A percentile compares a stretch with the other conserved stretches of the same genome.
Evolutionary conservation across 1,140 invertebrate species (phyloP).

Genomic region (Drosophila novamexicana): DNA sequence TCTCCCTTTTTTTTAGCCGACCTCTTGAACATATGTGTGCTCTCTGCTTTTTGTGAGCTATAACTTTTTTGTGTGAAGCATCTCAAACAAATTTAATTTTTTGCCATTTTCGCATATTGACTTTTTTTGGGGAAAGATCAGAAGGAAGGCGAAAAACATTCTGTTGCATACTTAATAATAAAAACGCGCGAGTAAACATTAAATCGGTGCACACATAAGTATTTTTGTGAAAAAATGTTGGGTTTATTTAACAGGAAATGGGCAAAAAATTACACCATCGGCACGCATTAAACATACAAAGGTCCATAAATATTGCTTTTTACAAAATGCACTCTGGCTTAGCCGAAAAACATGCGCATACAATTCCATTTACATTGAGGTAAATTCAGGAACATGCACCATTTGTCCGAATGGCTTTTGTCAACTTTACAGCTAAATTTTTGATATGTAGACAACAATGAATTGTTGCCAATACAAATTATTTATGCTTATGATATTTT

Average conservation of each 20-base stretch:
- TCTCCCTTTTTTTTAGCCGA: background rate
- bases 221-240: constrained; percentile 29
- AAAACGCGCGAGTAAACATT: constrained; percentile 31
- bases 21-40: constrained; percentile 5
- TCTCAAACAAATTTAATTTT: constrained; percentile 26
- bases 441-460: no score
- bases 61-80: background rate
- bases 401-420: no score
- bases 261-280: constrained; percentile 19
- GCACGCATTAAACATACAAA: constrained; percentile 18
- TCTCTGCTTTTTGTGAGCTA: background rate
- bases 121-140: constrained; percentile 12
- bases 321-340: constrained; percentile 15
- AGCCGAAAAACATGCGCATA: no score
- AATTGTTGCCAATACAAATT: no score
- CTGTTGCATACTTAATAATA: constrained; percentile 39
- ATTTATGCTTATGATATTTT: no score
- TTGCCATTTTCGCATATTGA: constrained; percentile 5
- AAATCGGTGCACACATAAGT: constrained; percentile 29
- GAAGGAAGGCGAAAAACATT: constrained; percentile 10
- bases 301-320: constrained; percentile 12
- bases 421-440: no score
- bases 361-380: background rate
- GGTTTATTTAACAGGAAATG: constrained; percentile 34
- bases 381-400: no score